These are phyloP conservation scores for Machimus atricapillus DNA, from an alignment of 2,888 invertebrate genomes.

Conservation along the genomic window DNA sequence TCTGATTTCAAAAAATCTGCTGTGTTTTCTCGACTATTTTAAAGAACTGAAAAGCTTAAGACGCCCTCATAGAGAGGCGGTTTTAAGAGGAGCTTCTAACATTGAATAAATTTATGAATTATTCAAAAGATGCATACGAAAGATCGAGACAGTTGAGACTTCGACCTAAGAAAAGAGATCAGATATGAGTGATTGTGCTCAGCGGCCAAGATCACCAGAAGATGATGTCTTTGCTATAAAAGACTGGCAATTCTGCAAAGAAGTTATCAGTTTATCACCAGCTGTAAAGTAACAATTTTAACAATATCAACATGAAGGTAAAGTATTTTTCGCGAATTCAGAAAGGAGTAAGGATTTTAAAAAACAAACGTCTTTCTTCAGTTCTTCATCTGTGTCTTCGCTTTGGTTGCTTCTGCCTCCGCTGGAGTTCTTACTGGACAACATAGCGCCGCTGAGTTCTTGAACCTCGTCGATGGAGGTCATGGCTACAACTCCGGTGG, in stretches of 20 bases:
- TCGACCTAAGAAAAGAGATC: background rate
- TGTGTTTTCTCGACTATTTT: background rate
- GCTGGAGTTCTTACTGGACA: background rate
- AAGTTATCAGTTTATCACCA: slow-evolving; percentile 34
- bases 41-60: background rate
- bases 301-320: slow-evolving; percentile 38
- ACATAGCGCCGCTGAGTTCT: background rate
- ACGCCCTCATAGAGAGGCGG: background rate
- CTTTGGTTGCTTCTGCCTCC: background rate
- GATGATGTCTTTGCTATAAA: slow-evolving; percentile 13
- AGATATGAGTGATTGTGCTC: background rate
- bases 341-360: background rate
- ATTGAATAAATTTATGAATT: slow-evolving; percentile 5
- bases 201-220: background rate
- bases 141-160: background rate
- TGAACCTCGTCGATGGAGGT: background rate
- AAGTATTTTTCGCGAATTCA: background rate
- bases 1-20: background rate
- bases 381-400: slow-evolving; percentile 2
- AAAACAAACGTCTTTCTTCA: background rate
- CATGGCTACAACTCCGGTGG: background rate
- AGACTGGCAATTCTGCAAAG: slow-evolving; percentile 9
- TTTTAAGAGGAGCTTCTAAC: background rate
- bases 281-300: background rate
- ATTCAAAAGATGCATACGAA: slow-evolving; percentile 18